These are phyloP conservation scores for Cynocephalus volans DNA, from an alignment of 2,113 vertebrate genomes.

Conservation along the genomic window DNA sequence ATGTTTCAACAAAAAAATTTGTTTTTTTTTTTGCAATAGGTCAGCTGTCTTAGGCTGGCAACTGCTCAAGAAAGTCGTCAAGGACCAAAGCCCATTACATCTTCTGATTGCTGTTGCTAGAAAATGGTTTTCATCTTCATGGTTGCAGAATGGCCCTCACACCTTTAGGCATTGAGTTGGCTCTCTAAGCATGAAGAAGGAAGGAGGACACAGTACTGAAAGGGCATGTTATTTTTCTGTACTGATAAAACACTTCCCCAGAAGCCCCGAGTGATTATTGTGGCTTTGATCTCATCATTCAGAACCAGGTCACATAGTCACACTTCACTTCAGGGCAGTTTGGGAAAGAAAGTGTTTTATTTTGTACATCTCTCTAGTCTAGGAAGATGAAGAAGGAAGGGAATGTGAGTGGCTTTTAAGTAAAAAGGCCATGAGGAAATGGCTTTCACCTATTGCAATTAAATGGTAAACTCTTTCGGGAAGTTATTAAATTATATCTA, in stretches of 20 bases:
- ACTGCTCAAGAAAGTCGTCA: background rate
- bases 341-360: constrained; percentile 31
- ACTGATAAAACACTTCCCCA: background rate
- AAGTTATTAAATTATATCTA: background rate
- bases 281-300: constrained; percentile 37
- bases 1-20: no score
- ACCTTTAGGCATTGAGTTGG: background rate
- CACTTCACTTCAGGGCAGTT: constrained; percentile 24
- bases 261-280: constrained; percentile 24
- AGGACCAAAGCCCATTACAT: background rate
- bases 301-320: constrained; percentile 55
- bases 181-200: background rate
- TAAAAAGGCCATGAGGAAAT: background rate
- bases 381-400: background rate
- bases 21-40: background rate
- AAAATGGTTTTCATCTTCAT: constrained; percentile 1
- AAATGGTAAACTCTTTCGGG: background rate
- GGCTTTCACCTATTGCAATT: constrained; percentile 24
- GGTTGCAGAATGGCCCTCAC: background rate
- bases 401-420: background rate
- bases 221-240: constrained; percentile 1
- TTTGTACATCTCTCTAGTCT: background rate
- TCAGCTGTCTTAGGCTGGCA: background rate
- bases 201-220: background rate
- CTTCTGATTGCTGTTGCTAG: background rate